phyloP scores from a whole-genome alignment of 2,797 vertebrate genomes.

The Coreius guichenoti region DNA sequence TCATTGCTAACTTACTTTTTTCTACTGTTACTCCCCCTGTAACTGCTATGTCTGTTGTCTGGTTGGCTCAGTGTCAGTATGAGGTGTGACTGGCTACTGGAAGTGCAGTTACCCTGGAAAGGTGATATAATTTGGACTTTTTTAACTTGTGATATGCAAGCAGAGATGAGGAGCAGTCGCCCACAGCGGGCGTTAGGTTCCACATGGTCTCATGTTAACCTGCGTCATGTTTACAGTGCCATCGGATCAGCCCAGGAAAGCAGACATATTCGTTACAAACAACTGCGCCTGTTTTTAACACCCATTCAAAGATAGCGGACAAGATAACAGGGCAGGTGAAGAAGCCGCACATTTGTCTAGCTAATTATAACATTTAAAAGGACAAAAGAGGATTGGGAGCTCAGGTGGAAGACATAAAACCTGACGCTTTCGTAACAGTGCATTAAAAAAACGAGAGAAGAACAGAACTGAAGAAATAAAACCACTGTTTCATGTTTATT shows the following conservation, averaged over 20 bases:
- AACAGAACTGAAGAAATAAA: background rate
- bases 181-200: conserved; percentile 41
- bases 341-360: conserved; percentile 74
- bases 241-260: conserved; percentile 58
- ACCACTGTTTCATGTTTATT: background rate
- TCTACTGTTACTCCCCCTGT: background rate
- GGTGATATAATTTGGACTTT: conserved; percentile 32
- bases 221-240: conserved; percentile 59
- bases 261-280: conserved; percentile 81
- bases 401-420: conserved; percentile 60
- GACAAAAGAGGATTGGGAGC: conserved; percentile 75
- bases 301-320: conserved; percentile 68
- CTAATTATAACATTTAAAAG: conserved; percentile 83
- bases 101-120: background rate
- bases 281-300: conserved; percentile 77
- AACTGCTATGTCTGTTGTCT: conserved; percentile 1
- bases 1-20: background rate
- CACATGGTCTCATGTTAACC: conserved; percentile 58
- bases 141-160: conserved; percentile 47
- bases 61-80: background rate
- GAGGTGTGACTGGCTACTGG: conserved; percentile 6
- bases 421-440: background rate
- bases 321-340: conserved; percentile 72
- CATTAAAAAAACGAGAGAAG: background rate
- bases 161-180: conserved; percentile 15